A percentile compares a stretch with the other conserved stretches of the same genome.
Conservation (phyloP, 2,113 vertebrate genomes). For the Tapirus terrestris region DNA sequence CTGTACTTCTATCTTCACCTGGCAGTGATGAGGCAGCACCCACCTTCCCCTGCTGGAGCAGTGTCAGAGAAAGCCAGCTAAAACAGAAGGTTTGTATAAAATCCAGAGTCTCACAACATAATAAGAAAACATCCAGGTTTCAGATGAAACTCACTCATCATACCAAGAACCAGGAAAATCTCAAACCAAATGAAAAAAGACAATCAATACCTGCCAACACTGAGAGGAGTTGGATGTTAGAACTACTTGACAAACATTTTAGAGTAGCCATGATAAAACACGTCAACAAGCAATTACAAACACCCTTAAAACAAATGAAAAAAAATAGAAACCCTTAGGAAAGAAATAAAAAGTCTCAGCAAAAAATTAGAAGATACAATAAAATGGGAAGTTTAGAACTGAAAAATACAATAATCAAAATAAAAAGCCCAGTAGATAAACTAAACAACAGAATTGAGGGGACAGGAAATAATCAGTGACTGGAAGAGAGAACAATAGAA, state of each 20-base stretch:
- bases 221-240: too few species aligned
- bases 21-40: not conserved
- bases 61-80: not conserved
- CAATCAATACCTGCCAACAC: too few species aligned
- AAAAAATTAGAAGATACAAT: not conserved
- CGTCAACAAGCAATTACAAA: too few species aligned
- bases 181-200: too few species aligned
- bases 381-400: not conserved
- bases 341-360: too few species aligned
- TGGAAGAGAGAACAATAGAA: not conserved
- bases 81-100: not conserved
- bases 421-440: not conserved
- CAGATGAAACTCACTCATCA: too few species aligned
- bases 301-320: too few species aligned
- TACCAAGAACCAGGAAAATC: too few species aligned
- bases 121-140: not conserved
- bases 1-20: not conserved
- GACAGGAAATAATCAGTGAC: not conserved
- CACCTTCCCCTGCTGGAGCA: too few species aligned
- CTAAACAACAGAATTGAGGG: not conserved
- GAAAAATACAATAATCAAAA: not conserved
- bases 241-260: not conserved
- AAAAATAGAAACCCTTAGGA: too few species aligned
- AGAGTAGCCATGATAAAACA: not conserved
- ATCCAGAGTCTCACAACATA: not conserved